A percentile compares a stretch with the other conserved stretches of the same genome.
These are phyloP conservation scores for Axis porcinus DNA, from an alignment of 2,113 vertebrate genomes.

Conservation along the genomic window DNA sequence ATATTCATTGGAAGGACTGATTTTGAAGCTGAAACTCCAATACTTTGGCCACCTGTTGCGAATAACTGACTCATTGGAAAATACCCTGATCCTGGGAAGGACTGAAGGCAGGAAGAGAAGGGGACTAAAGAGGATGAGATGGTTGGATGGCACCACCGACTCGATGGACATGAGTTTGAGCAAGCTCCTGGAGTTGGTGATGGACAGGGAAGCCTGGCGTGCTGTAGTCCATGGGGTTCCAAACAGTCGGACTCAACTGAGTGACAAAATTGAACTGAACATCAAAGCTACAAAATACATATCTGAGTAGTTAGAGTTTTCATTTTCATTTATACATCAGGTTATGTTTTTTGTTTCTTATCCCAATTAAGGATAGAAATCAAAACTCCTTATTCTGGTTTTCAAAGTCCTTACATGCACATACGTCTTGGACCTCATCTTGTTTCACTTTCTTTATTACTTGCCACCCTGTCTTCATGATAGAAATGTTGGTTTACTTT, in stretches of 20 bases:
- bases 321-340: neutral
- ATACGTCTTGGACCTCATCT: neutral
- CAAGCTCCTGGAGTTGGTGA: neutral
- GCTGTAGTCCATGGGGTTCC: neutral
- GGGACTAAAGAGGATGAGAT: neutral
- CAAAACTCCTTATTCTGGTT: neutral
- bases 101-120: neutral
- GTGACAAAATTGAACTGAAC: neutral
- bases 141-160: neutral
- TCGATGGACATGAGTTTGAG: neutral
- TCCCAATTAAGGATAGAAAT: neutral
- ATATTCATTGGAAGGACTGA: neutral
- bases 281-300: neutral
- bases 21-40: neutral
- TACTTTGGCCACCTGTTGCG: fast-evolving
- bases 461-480: neutral
- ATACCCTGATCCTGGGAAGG: neutral
- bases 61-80: neutral
- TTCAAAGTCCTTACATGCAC: neutral
- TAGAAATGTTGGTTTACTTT: neutral
- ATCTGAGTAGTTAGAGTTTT: neutral
- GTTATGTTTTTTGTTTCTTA: neutral
- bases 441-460: neutral
- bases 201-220: neutral
- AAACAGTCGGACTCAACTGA: neutral